phyloP scores from a whole-genome alignment of 23 tunicate species.

The Diplosoma virens region DNA sequence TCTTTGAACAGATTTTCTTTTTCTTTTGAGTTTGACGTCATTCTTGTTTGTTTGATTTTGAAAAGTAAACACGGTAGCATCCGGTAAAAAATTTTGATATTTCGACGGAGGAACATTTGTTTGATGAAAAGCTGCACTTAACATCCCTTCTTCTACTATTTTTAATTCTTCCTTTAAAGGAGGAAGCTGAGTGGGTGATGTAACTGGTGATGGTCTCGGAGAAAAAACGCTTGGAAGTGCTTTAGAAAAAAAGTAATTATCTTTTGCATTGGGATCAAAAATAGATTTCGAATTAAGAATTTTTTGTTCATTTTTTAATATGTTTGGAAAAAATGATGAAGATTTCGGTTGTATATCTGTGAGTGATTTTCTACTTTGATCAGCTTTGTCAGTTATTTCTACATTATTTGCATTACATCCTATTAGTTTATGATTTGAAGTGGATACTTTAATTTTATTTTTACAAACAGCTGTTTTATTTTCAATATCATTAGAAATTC shows the following conservation, averaged over 20 bases:
- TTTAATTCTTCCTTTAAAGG: background rate
- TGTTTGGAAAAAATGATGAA: no score
- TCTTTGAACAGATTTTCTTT: constrained; percentile 14
- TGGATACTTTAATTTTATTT: no score
- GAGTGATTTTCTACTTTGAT: no score
- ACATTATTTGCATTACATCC: no score
- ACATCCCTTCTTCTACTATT: background rate
- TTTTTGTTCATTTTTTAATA: no score
- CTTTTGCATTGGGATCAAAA: no score
- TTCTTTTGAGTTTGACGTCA: constrained; percentile 1
- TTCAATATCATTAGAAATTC: background rate
- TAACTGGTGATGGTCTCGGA: constrained; percentile 1
- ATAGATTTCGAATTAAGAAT: no score
- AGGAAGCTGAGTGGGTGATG: background rate
- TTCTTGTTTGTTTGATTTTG: background rate
- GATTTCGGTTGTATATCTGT: no score
- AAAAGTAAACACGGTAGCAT: constrained; percentile 6
- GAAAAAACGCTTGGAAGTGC: constrained; percentile 4
- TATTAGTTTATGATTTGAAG: no score
- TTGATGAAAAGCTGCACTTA: background rate
- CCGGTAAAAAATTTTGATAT: background rate
- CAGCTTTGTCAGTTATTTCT: no score
- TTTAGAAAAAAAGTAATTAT: no score
- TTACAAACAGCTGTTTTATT: no score
- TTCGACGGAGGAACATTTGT: background rate